Evolutionary conservation across 2,113 vertebrate genomes (phyloP).

Genomic region (Macaca mulatta): DNA sequence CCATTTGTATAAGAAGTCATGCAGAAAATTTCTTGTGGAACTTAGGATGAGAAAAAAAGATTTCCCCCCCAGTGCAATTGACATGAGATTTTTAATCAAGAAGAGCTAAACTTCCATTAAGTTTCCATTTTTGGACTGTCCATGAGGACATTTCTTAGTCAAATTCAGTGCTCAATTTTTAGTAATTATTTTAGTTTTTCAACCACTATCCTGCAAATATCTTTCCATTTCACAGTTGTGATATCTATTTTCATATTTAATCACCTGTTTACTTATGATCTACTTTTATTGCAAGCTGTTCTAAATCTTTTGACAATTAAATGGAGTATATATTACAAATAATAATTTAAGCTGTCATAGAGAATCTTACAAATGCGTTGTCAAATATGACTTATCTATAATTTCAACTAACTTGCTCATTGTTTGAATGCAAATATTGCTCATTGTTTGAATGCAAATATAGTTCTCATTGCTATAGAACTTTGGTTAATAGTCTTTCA

Average conservation of each 20-base stretch:
- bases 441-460: slow-evolving; percentile 25
- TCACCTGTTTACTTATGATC: not conserved
- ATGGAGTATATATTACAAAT: not conserved
- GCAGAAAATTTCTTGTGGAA: not conserved
- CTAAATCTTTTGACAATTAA: slow-evolving; percentile 7
- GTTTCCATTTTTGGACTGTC: slow-evolving; percentile 14
- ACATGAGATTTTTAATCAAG: slow-evolving; percentile 13
- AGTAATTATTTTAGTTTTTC: slow-evolving; percentile 26
- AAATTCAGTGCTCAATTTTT: not conserved
- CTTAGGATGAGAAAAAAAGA: not conserved
- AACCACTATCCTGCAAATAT: not conserved
- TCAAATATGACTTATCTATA: not conserved
- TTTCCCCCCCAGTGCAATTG: not conserved
- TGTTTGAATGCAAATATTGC: not conserved
- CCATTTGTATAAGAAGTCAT: not conserved
- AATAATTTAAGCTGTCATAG: slow-evolving; percentile 21
- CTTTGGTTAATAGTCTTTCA: not conserved
- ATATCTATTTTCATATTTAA: slow-evolving; percentile 10
- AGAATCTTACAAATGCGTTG: not conserved
- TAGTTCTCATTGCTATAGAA: not conserved
- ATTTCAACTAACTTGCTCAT: slow-evolving; percentile 15
- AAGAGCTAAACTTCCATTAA: not conserved
- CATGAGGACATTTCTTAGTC: not conserved
- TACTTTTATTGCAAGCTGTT: not conserved
- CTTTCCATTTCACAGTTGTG: not conserved